A percentile compares a stretch with the other conserved stretches of the same genome.
These are phyloP conservation scores for Amia ocellicauda DNA, from an alignment of 2,113 vertebrate genomes.

Conservation along the genomic window DNA sequence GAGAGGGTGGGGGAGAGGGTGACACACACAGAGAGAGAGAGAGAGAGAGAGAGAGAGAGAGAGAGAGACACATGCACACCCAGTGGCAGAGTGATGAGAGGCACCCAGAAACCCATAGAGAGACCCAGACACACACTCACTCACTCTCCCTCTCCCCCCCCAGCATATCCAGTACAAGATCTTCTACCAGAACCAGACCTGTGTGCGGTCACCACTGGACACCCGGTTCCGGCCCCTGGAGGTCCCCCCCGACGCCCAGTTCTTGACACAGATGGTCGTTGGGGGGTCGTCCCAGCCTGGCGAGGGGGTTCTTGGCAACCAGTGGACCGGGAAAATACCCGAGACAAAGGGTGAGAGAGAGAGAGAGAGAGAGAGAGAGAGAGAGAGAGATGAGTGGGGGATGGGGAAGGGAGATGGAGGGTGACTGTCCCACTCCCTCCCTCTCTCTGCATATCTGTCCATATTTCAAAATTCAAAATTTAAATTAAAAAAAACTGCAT, in stretches of 20 bases:
- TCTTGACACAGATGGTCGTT: conserved; percentile 41
- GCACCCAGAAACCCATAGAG: neutral
- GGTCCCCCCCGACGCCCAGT: conserved; percentile 43
- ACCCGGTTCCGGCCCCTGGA: conserved; percentile 48
- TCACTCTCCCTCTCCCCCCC: neutral
- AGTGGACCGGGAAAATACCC: conserved; percentile 43
- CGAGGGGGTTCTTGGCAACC: conserved; percentile 62
- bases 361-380: no score
- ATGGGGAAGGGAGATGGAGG: neutral
- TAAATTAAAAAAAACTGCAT: no score
- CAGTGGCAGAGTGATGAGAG: no score
- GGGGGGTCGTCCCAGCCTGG: conserved; percentile 55
- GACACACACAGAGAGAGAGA: no score
- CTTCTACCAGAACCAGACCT: conserved; percentile 22
- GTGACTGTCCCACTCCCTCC: neutral
- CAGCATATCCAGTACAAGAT: conserved; percentile 58
- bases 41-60: neutral
- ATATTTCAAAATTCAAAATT: no score
- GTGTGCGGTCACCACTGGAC: conserved; percentile 43
- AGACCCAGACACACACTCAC: neutral
- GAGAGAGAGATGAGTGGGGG: neutral
- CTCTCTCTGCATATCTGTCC: no score
- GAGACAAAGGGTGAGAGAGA: conserved; percentile 24
- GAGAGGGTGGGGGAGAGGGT: no score
- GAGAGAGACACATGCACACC: neutral